A percentile compares a stretch with the other conserved stretches of the same genome.
Evolutionary conservation across 2,888 invertebrate species (phyloP).

Genomic region (Monochamus alternatus): DNA sequence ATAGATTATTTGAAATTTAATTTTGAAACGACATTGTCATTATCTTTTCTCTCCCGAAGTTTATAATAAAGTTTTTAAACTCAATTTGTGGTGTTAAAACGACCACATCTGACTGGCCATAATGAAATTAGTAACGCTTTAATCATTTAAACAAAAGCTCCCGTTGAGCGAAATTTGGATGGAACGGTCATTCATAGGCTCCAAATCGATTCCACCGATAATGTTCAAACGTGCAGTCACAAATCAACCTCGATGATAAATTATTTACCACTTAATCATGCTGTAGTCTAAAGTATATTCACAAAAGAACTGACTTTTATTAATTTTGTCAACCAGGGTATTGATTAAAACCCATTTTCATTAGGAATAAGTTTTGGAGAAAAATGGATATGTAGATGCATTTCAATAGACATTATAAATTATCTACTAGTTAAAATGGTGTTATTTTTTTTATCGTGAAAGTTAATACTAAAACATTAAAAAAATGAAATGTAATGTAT

Average conservation of each 20-base stretch:
- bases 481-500: no score
- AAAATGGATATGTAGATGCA: no score
- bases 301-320: slow-evolving; percentile 19
- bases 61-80: not conserved
- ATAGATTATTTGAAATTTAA: no score
- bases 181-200: slow-evolving; percentile 12
- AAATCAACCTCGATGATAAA: slow-evolving; percentile 28
- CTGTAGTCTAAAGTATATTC: slow-evolving; percentile 4
- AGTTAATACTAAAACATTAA: no score
- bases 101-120: slow-evolving; percentile 6
- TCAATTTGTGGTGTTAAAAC: slow-evolving; percentile 10
- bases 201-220: slow-evolving; percentile 20
- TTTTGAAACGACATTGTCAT: not conserved
- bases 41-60: no score
- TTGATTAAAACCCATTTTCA: not conserved
- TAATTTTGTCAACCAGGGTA: slow-evolving; percentile 24
- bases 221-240: slow-evolving; percentile 20
- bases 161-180: not conserved
- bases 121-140: slow-evolving; percentile 23
- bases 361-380: no score
- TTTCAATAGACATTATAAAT: no score
- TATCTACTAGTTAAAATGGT: no score
- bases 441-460: no score
- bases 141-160: slow-evolving; percentile 22
- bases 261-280: slow-evolving; percentile 31